Base-by-base conservation (phyloP, 2,797 vertebrate species). In the Platyrinchus mystaceus region DNA sequence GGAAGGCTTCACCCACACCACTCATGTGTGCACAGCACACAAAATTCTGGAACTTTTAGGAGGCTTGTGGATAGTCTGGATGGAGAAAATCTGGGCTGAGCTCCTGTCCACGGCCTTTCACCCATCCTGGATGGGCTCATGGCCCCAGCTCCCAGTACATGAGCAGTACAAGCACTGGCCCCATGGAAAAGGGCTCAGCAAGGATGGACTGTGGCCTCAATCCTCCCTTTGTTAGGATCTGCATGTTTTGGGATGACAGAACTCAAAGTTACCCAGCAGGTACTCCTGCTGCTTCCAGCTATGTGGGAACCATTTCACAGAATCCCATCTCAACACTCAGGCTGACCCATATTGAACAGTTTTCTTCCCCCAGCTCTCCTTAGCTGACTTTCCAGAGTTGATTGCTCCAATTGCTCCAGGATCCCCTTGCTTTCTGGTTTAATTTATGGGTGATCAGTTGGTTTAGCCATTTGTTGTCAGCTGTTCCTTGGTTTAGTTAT, bases 131-230 rank as follows among this genome's bases (percentile, higher is more conserved):
- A 14, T 10, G 41, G 43, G 28, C 26, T 68, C 22, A 15, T 0
- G 3, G n/a, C 30, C 50, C 4, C 1, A n/a, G 21, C 55, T 68
- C 70, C 30, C 8, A 8, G 4, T 28, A 28, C 18, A n/a, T 12
- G 5, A 34, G 7, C 28, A 28, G 49, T 5, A 24, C 0, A 4
- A 56, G 41, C 6, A 9, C 30, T n/a, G 30, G 49, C 0, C 0
- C 55, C 9, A 2, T 1, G 16, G 49, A 59, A 19, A 55, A 55
- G 44, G 68, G 41, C 15, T 11, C 3, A 11, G 8, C 32, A 12
- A 15, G 83, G 60, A 18, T 15, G 9, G 34, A 13, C 7, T 7
- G 62, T 5, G 27, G 36, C 7, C 30, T 43, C 64, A 12, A 8
- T 34, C 64, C 47, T 23, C 46, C 49, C 53, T 6, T 37, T 63